Conservation (phyloP, 1,140 invertebrate genomes). For the Drosophila ananassae region DNA sequence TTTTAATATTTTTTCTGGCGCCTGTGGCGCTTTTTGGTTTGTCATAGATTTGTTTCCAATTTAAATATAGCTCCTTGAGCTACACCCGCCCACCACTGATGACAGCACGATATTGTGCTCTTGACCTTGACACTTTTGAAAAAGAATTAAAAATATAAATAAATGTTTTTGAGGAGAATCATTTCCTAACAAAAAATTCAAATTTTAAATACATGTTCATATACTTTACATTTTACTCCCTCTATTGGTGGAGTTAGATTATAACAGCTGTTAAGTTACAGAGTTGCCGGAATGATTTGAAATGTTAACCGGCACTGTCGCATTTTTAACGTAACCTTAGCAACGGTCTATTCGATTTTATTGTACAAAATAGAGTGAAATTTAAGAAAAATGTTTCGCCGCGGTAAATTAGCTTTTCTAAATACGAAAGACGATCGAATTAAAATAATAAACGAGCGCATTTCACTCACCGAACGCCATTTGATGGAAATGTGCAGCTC, state of each 20-base stretch:
- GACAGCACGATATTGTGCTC: conserved; percentile 25
- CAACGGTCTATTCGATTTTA: conserved; percentile 52
- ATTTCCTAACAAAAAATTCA: not conserved
- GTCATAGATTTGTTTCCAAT: conserved; percentile 9
- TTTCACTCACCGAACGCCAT: conserved; percentile 88
- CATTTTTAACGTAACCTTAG: conserved; percentile 27
- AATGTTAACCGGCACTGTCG: too few relatives aligned
- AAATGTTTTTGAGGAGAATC: not conserved
- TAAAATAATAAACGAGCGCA: conserved; percentile 88
- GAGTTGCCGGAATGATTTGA: too few relatives aligned
- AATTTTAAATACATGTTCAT: too few relatives aligned
- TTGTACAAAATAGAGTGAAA: conserved; percentile 23
- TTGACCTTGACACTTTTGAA: conserved; percentile 63
- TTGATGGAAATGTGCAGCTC: conserved; percentile 88
- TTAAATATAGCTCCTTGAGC: conserved; percentile 54
- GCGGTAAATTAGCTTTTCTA: conserved; percentile 72
- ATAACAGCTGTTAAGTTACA: too few relatives aligned
- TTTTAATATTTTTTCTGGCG: not conserved
- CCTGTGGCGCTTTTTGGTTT: conserved; percentile 1
- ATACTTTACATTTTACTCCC: too few relatives aligned
- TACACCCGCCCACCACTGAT: conserved; percentile 4
- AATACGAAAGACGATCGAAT: conserved; percentile 81
- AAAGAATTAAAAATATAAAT: not conserved
- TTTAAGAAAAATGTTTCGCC: conserved; percentile 67
- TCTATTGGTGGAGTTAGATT: too few relatives aligned